A percentile compares a stretch with the other conserved stretches of the same genome.
Evolutionary conservation across 2,888 invertebrate species (phyloP).

Genomic region (Synergus itoensis): DNA sequence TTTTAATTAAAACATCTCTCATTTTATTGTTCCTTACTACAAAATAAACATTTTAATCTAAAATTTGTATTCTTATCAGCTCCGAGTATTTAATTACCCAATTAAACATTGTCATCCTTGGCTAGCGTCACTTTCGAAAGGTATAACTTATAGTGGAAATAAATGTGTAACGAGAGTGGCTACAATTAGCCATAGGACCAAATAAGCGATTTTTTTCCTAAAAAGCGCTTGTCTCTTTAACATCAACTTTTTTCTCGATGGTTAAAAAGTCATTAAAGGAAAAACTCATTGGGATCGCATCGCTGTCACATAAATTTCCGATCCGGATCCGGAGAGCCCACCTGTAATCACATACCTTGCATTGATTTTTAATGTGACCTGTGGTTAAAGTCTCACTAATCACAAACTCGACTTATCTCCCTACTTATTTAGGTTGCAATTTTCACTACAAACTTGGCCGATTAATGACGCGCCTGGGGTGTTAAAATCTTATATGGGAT

Average conservation of each 20-base stretch:
- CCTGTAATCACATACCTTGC: slow-evolving; percentile 28
- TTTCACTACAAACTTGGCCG: slow-evolving; percentile 19
- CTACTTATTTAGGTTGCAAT: slow-evolving; percentile 36
- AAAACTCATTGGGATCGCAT: slow-evolving; percentile 18
- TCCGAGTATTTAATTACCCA: background rate
- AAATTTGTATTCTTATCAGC: slow-evolving; percentile 5
- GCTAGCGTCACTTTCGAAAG: slow-evolving; percentile 6
- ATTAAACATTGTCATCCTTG: slow-evolving; percentile 27
- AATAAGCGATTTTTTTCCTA: slow-evolving; percentile 11
- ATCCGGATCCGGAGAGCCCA: slow-evolving; percentile 5
- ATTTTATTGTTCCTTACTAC: no score
- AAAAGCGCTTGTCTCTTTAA: background rate
- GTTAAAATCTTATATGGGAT: slow-evolving; percentile 14
- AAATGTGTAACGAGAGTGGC: slow-evolving; percentile 10
- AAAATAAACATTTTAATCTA: background rate
- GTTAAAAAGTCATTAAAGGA: slow-evolving; percentile 33
- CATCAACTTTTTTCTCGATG: slow-evolving; percentile 11
- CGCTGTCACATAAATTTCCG: slow-evolving; percentile 27
- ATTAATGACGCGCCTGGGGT: slow-evolving; percentile 39
- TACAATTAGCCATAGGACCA: slow-evolving; percentile 4
- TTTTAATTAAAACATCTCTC: background rate
- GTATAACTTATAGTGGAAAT: background rate
- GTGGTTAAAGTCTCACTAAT: slow-evolving; percentile 36
- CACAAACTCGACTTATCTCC: slow-evolving; percentile 22
- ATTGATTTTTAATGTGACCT: slow-evolving; percentile 11